Percentiles rank a stretch among this genome's conserved stretches.
These are phyloP conservation scores for Sabellastarte sp. DNA, from an alignment of 2,888 invertebrate genomes.

Conservation along the genomic window DNA sequence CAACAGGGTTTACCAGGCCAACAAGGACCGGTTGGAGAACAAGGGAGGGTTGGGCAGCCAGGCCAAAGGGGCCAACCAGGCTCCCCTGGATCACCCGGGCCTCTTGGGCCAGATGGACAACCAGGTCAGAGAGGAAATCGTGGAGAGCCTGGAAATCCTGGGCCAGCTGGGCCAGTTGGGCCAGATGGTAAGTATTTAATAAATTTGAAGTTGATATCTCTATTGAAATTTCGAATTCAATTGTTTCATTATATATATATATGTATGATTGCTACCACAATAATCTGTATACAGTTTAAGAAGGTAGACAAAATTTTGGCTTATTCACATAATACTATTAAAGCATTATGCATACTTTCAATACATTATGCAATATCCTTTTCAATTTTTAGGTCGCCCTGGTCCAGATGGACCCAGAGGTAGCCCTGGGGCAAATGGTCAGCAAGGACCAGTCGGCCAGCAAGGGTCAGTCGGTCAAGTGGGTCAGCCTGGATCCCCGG, in stretches of 20 bases:
- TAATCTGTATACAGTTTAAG: no score
- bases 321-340: no score
- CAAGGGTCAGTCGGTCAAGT: neutral
- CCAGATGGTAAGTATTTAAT: neutral
- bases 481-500: slow-evolving; percentile 13
- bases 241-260: no score
- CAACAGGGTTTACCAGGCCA: slow-evolving; percentile 20
- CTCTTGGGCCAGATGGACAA: slow-evolving; percentile 5
- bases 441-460: neutral
- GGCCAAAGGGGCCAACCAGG: slow-evolving; percentile 17
- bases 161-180: slow-evolving; percentile 15
- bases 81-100: slow-evolving; percentile 9
- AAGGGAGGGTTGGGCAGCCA: slow-evolving; percentile 30
- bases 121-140: slow-evolving; percentile 1
- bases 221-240: no score
- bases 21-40: slow-evolving; percentile 29
- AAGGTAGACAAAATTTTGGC: no score
- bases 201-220: no score
- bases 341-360: no score
- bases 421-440: neutral
- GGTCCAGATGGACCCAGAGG: neutral
- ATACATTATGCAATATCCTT: no score
- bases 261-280: no score
- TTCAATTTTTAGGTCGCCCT: neutral
- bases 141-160: slow-evolving; percentile 7